Evolutionary conservation across 2,113 vertebrate genomes (phyloP), one percentile per base, ranked within the genome.

Genomic region (Pogonocichla stellata): DNA sequence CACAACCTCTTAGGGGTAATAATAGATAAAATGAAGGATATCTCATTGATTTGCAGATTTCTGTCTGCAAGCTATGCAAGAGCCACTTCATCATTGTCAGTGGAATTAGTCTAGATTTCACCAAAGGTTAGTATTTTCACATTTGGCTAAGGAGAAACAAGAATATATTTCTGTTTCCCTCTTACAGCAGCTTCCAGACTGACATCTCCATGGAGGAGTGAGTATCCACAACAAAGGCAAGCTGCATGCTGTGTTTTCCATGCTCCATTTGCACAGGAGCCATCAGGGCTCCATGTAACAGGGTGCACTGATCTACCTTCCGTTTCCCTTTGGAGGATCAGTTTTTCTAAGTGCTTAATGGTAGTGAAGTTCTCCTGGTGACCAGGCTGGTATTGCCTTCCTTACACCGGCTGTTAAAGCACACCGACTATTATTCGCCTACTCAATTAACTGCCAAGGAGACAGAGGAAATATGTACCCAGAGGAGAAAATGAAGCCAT

Each of bases 361-460:
- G 89, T 91, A 86, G 88, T 74, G 67, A 94, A 92, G 92, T 98
- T 98, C 96, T 96, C 97, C 96, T 97, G 96, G 98, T 97, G 94
- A 97, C 92, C 78, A 97, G 95, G 95, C 85, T 97, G 92, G 86
- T 94, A 96, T 94, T 96, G 80, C 88, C 95, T 97, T 96, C 96
- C 97, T 94, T 92, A 43, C 6, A 9, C 16, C 24, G 87, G 45
- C 90, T 97, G 64, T 88, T 89, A 93, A 81, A 88, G 75, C 57
- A 43, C 87, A 80, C 6, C 0, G 20, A 75, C 97, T 97, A 98
- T 99, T 99, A 98, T 99, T 98, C 95, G 18, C 93, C 94, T 97
- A 97, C 98, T 99, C 99, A 99, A 99, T 99, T 99, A 98, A 99
- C 97, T 98, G 98, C 98, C 98, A 98, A 97, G 98, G 98, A 98